Percentiles rank a stretch among this genome's conserved stretches.
These are phyloP conservation scores for Caenorhabditis panamensis DNA, from an alignment of 2,888 invertebrate genomes.

Conservation along the genomic window DNA sequence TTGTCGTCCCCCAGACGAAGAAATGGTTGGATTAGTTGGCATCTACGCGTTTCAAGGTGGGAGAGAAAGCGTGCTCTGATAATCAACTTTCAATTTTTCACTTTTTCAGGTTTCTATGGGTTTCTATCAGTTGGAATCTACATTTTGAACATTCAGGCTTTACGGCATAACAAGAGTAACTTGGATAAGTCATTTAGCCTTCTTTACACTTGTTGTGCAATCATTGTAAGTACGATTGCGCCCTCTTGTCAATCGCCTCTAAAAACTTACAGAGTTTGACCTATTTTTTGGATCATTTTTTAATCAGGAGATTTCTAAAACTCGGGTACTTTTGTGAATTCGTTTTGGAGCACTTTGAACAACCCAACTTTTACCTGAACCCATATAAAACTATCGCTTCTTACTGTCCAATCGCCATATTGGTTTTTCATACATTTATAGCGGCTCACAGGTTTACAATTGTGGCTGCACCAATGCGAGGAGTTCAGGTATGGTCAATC, in stretches of 20 bases:
- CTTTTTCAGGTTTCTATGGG: conserved; percentile 56
- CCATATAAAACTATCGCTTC: conserved; percentile 55
- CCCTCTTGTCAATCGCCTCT: background rate
- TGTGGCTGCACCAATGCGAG: conserved; percentile 49
- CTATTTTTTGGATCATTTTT: conserved; percentile 59
- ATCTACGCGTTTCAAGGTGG: conserved; percentile 52
- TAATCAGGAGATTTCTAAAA: conserved; percentile 54
- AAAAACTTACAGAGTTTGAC: conserved; percentile 56
- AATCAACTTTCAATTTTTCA: background rate
- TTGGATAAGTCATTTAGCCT: conserved; percentile 53
- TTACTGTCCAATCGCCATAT: conserved; percentile 62
- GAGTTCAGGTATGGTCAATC: conserved; percentile 34
- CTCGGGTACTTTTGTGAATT: conserved; percentile 61
- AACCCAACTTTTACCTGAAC: conserved; percentile 57
- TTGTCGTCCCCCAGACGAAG: conserved; percentile 48
- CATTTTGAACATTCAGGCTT: conserved; percentile 50
- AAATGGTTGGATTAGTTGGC: conserved; percentile 31
- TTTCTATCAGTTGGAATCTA: conserved; percentile 43
- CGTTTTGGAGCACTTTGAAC: conserved; percentile 36
- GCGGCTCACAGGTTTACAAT: conserved; percentile 57
- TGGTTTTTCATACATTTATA: conserved; percentile 55
- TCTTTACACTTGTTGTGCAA: conserved; percentile 47
- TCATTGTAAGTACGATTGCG: conserved; percentile 42
- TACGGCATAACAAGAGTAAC: conserved; percentile 35
- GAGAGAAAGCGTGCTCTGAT: background rate